Evolutionary conservation across 2,113 vertebrate genomes (phyloP), one percentile per base, ranked within the genome.

Genomic region (Aplodontia rufa): DNA sequence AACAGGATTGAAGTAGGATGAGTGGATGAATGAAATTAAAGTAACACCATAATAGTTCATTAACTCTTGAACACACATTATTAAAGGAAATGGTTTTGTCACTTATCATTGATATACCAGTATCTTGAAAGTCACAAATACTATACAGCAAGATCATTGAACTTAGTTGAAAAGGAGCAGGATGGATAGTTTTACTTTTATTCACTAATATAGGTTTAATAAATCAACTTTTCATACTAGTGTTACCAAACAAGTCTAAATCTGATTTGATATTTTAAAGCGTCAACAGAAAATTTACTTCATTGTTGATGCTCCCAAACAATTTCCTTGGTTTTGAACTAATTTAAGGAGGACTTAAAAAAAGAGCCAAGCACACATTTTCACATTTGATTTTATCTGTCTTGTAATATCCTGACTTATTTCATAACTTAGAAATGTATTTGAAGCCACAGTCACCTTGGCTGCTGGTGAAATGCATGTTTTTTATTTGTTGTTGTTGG

Each of bases 401-500:
- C 17, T 55, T 86, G 69, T 92, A 94, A 96, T 97, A 96, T 87
- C 71, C 71, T 95, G 80, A 74, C 55, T 86, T 93, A 69, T 84
- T 84, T 96, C 7, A 74, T 84, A 81, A 92, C 81, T 95, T 88
- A 76, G 82, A 74, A 82, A 79, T 89, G 37, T 91, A 51, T 85
- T 94, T 86, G 74, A 91, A 95, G 62, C 32, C 53, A 62, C 40
- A 30, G 40, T 91, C 45, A 93, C 83, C 47, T 96, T 94, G 40
- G 42, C 32, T n/a, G 40, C 47, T 83, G 12, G 87, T 74, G 69
- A 85, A 91, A 86, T 94, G 11, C 37, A 79, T 79, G 28, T 81
- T 74, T 93, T n/a, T n/a, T n/a, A n/a, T n/a, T n/a, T n/a, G n/a
- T n/a, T n/a, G n/a, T n/a, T n/a, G n/a, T n/a, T n/a, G n/a, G n/a